Evolutionary conservation across 2,888 invertebrate genomes (phyloP), one percentile per base, ranked within the genome.

Genomic region (Mechanitis mazaeus): DNA sequence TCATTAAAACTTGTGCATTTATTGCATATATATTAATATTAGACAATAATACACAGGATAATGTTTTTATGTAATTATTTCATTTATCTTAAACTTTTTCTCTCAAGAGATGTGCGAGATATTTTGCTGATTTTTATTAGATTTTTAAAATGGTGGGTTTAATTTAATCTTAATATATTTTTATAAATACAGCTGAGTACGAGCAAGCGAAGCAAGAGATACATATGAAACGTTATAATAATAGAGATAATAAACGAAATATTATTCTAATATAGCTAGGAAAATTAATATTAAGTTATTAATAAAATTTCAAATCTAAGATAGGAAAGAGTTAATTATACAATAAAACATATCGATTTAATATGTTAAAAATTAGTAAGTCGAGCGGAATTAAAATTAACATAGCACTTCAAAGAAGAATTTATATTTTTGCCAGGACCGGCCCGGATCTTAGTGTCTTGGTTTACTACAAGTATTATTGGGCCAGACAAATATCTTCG

Each of bases 201-300:
- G 50, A 31, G 7, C 28, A 50, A 50, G 50, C 50, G 3, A 50
- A 50, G 50, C 50, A 11, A 42, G 28, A 50, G 50, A 58, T 58
- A 61, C 58, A 58, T 61, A 58, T 35, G 35, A 35, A 55, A 55
- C 7, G 7, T 50, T 50, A 12, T 50, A 50, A 11, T 50, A 50
- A 50, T 50, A 50, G 50, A n/a, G 4, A 50, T 50, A 31, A 31
- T 50, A 50, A 50, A 50, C 31, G 31, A 28, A 31, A 50, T 50
- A 50, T 47, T 20, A 42, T 9, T 9, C 31, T 50, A 47, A 47
- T 47, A 50, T 31, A 31, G 9, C 9, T 28, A 6, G 31, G 9
- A 31, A 50, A 50, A 31, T 31, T 50, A 11, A 9, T 42, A 11
- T 9, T 7, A 31, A 50, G 28, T 50, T 9, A 42, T 28, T 50